Conservation (phyloP, 2,113 vertebrate genomes). For the Panthera leo region DNA sequence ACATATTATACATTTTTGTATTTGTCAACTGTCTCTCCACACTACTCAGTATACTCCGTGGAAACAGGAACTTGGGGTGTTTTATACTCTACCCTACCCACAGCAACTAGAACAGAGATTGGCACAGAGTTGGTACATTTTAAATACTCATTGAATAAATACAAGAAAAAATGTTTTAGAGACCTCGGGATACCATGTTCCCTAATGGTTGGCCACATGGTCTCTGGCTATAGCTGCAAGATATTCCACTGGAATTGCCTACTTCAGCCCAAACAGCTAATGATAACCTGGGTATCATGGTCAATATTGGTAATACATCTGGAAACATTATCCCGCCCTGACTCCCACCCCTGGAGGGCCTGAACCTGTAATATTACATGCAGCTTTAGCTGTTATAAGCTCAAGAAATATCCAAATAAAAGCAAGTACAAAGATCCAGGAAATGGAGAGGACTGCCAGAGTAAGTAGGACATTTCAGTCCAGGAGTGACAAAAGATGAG, state of each 20-base stretch:
- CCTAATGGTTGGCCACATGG: neutral
- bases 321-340: neutral
- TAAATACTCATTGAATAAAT: neutral
- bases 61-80: neutral
- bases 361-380: neutral
- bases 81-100: neutral
- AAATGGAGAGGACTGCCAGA: neutral
- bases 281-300: neutral
- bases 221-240: neutral
- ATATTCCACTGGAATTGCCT: neutral
- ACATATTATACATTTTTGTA: neutral
- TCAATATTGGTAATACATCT: neutral
- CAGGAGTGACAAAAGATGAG: neutral
- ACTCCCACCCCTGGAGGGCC: neutral
- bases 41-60: neutral
- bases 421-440: neutral
- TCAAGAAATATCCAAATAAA: conserved; percentile 9
- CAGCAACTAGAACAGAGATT: conserved; percentile 1
- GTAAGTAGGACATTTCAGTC: neutral
- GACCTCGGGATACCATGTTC: neutral
- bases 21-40: neutral
- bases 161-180: conserved; percentile 7
- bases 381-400: neutral
- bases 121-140: neutral
- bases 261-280: neutral